Base-by-base conservation (phyloP, 2,888 invertebrate species). In the Petrolisthes cinctipes region DNA sequence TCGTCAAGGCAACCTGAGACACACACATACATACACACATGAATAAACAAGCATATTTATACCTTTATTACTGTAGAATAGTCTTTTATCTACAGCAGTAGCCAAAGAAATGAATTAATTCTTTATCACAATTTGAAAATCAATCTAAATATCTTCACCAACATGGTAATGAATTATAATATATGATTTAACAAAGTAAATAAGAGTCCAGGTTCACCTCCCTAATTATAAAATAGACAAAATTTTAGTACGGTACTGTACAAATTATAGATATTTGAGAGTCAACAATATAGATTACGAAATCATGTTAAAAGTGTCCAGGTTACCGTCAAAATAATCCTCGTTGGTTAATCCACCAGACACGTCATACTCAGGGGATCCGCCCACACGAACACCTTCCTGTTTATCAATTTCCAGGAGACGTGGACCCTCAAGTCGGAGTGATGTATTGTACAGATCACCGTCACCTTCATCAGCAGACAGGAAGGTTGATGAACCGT, bases 1-100 rank as follows among this genome's bases (percentile, higher is more conserved):
- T 96, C 96, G 91, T 96, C 96, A 92, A 97, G 93, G 92, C 97
- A 97, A 87, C 96, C 96, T 96, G 91, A 11, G 51, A 71, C 37
- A 37, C 37, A 37, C 37, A 37, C 37, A 37, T 37, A 37, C 37
- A 37, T 37, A 37, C 37, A 37, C 37, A 37, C 2, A 37, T 37
- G 37, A 37, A 37, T 37, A 37, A 37, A 37, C 37, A 37, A 37
- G 2, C 37, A 66, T 66, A n/a, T n/a, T 14, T 66, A 66, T 66
- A 66, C 66, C n/a, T 66, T 11, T 66, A 66, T 66, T 11, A 66
- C 66, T 66, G 66, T 66, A 14, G 66, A 2, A 66, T 2, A 66
- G n/a, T 66, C 1, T 11, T 11, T 11, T n/a, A 66, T 66, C 11
- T 66, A 66, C 11, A n/a, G 66, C 66, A 66, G 1, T 14, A 37